phyloP scores from a whole-genome alignment of 2,888 invertebrate genomes.

The Ophion costatus region DNA sequence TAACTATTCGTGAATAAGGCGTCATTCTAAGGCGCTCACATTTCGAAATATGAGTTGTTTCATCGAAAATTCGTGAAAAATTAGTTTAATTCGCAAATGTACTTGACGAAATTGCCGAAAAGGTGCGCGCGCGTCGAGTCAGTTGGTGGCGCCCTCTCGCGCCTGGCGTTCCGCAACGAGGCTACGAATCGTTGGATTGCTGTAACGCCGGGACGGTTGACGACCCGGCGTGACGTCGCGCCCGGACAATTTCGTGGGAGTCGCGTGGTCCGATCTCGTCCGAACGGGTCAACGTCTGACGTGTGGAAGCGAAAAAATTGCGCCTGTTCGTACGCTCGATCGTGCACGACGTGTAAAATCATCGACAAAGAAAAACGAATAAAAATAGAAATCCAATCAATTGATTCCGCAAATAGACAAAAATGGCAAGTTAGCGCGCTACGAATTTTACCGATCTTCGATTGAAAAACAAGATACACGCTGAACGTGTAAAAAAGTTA shows the following conservation, averaged over 20 bases:
- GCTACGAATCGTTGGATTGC: background rate
- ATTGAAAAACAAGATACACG: too few species aligned
- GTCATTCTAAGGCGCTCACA: too few species aligned
- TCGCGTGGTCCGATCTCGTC: slow-evolving; percentile 87
- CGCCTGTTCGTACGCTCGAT: slow-evolving; percentile 85
- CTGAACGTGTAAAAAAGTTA: too few species aligned
- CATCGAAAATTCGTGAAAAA: too few species aligned
- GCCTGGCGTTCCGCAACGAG: background rate
- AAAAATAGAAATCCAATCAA: background rate
- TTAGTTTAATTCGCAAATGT: background rate
- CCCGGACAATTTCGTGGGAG: slow-evolving; percentile 84
- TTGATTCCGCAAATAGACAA: background rate
- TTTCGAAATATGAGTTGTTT: too few species aligned
- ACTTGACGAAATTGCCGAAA: background rate
- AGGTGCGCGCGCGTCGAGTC: background rate
- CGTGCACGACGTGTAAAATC: slow-evolving; percentile 74
- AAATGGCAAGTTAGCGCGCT: background rate
- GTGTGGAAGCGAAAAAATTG: slow-evolving; percentile 85
- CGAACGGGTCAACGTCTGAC: slow-evolving; percentile 89
- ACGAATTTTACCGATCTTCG: too few species aligned
- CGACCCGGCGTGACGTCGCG: slow-evolving; percentile 73
- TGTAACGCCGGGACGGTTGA: background rate
- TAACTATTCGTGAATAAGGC: too few species aligned
- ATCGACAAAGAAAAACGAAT: background rate
- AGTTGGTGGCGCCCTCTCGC: slow-evolving; percentile 13